phyloP scores from a whole-genome alignment of 1,140 invertebrate species.

The Eriosoma lanigerum region DNA sequence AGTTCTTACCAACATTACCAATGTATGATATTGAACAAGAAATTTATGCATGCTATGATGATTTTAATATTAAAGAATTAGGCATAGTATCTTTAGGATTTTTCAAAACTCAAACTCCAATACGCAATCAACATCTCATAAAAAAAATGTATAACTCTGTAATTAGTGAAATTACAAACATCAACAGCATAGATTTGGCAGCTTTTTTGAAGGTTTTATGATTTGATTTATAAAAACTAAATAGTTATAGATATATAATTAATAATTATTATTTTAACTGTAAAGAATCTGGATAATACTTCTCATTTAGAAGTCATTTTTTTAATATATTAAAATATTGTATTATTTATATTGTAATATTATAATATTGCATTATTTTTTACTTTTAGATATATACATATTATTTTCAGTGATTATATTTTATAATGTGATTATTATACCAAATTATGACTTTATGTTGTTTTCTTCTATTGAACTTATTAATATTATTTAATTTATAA shows the following conservation, averaged over 20 bases:
- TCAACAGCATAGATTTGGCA: slow-evolving; percentile 25
- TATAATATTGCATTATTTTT: neutral
- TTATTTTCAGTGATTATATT: too few species aligned
- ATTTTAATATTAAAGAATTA: slow-evolving; percentile 21
- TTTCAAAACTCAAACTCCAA: slow-evolving; percentile 39
- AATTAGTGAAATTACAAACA: neutral
- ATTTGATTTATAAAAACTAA: neutral
- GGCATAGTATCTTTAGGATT: slow-evolving; percentile 27
- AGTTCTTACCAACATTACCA: slow-evolving; percentile 23
- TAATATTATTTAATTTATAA: too few species aligned
- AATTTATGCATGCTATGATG: slow-evolving; percentile 12
- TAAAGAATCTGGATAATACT: neutral
- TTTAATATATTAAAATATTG: neutral
- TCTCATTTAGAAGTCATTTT: too few species aligned
- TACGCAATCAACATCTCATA: slow-evolving; percentile 17
- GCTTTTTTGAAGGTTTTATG: slow-evolving; percentile 42
- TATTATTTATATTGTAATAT: neutral
- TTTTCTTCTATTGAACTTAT: too few species aligned
- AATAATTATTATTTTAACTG: neutral
- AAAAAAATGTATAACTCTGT: slow-evolving; percentile 1
- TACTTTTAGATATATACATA: too few species aligned
- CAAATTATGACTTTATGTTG: too few species aligned
- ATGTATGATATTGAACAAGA: slow-evolving; percentile 43
- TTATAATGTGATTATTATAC: too few species aligned
- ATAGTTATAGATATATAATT: neutral